A percentile compares a stretch with the other conserved stretches of the same genome.
phyloP scores from a whole-genome alignment of 2,888 invertebrate genomes.

The Idaea dimidiata region DNA sequence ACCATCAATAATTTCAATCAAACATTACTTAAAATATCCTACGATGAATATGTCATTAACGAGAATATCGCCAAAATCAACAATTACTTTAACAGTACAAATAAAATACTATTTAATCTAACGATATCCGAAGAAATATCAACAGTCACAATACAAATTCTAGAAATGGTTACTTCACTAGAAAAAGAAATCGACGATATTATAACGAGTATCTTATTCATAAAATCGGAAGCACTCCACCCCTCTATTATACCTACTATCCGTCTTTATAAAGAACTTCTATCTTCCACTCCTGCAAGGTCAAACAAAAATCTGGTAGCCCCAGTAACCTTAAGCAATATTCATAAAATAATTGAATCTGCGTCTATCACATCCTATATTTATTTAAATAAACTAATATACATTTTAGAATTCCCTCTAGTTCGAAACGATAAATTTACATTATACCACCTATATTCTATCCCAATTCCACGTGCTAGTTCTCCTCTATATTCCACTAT shows the following conservation, averaged over 20 bases:
- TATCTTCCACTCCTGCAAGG: slow-evolving; percentile 25
- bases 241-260: slow-evolving; percentile 28
- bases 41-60: slow-evolving; percentile 29
- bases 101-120: slow-evolving; percentile 26
- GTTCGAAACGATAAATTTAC: slow-evolving; percentile 26
- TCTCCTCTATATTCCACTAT: slow-evolving; percentile 31
- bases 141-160: slow-evolving; percentile 27
- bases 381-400: slow-evolving; percentile 31
- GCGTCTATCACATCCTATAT: slow-evolving; percentile 29
- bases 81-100: slow-evolving; percentile 23
- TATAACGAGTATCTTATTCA: slow-evolving; percentile 29
- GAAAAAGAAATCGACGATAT: slow-evolving; percentile 32
- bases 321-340: slow-evolving; percentile 29
- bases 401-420: slow-evolving; percentile 32
- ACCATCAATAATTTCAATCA: slow-evolving; percentile 33
- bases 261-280: slow-evolving; percentile 25
- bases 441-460: slow-evolving; percentile 33
- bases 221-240: slow-evolving; percentile 32
- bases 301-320: slow-evolving; percentile 26
- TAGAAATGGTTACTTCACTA: slow-evolving; percentile 25
- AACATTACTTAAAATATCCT: slow-evolving; percentile 31
- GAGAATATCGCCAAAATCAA: slow-evolving; percentile 29
- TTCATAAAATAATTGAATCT: slow-evolving; percentile 32
- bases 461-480: slow-evolving; percentile 34
- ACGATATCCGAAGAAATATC: slow-evolving; percentile 31